Base-by-base conservation (phyloP, 92 coral and sea anemone species). In the Zoanthus solanderi region DNA sequence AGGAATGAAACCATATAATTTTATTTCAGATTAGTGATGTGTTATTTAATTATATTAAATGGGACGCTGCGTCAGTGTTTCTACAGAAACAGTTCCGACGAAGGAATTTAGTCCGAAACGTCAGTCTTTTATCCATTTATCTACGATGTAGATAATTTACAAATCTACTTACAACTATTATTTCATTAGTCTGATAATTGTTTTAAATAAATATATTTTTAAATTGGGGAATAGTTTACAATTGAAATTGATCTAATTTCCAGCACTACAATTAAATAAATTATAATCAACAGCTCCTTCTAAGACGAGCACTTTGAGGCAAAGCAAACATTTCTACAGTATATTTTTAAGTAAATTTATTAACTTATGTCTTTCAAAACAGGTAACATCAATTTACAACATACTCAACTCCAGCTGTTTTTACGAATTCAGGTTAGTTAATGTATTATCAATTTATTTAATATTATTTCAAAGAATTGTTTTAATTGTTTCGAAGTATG, bases 361-460 rank as follows among this genome's bases (percentile, higher is more conserved):
- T 16, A 7, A 65, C 0, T 65, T 23, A 16, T 65, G 28, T 16
- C 30, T 65, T 16, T 3, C 71, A 65, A 16, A 16, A 67, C 72
- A 67, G 72, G 37, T 67, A 8, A 29, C 32, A 67, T 67, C 72
- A 8, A 67, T 67, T 23, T 67, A 67, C 32, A 67, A 67, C 32
- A 67, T 67, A 67, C 72, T 67, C 32, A 23, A n/a, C 72, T 67
- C 72, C 31, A 67, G 72, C 34, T 67, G 72, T 67, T 67, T 67
- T 67, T 34, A 67, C 1, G 72, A 67, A 67, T 67, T 67, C 32
- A 67, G 72, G 72, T 67, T 23, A 67, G 37, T 67, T 23, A 67
- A 8, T 54, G 60, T 54, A 54, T 54, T 54, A 37, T 37, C 42
- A 37, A 37, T 37, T 37, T 37, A 37, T 2, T 37, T 37, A 37